Base-by-base conservation (phyloP, 2,888 invertebrate genomes). In the Pteria penguin region DNA sequence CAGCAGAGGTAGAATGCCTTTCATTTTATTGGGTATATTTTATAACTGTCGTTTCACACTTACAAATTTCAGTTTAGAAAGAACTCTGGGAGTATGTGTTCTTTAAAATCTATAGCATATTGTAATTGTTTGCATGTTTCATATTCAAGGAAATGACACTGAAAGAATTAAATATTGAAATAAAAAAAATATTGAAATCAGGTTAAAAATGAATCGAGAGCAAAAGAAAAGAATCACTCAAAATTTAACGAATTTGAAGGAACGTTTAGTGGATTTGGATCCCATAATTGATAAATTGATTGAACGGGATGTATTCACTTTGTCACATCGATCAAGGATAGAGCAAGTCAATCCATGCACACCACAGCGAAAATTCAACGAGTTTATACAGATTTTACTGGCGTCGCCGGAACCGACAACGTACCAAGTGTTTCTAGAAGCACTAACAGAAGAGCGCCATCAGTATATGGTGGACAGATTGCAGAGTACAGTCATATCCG, bases 161-260 rank as follows among this genome's bases (percentile, higher is more conserved):
- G n/a, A n/a, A n/a, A n/a, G n/a, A n/a, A n/a, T n/a, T n/a, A n/a
- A n/a, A n/a, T n/a, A n/a, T n/a, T n/a, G n/a, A n/a, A n/a, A n/a
- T n/a, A n/a, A n/a, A n/a, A n/a, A n/a, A n/a, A n/a, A n/a, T n/a
- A n/a, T n/a, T n/a, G n/a, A n/a, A n/a, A n/a, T n/a, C n/a, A n/a
- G 22, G 22, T 26, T 22, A 69, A 73, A 22, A 2, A 76, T 76
- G 76, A 72, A 76, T 54, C 55, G 67, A 52, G 76, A 76, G 33
- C 65, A 69, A 45, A 62, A 69, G 45, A 76, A 76, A 27, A 33
- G 76, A 55, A 76, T 76, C 4, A 76, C 76, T 4, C 76, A 76
- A 32, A 76, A 76, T 24, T 55, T 76, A 52, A 76, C 76, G 0
- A 72, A 72, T 76, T 22, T 76, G 54, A 76, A 76, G 14, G 76